Evolutionary conservation across 2,113 vertebrate species (phyloP), one percentile per base, ranked within the genome.

Genomic region (Butorides virescens): DNA sequence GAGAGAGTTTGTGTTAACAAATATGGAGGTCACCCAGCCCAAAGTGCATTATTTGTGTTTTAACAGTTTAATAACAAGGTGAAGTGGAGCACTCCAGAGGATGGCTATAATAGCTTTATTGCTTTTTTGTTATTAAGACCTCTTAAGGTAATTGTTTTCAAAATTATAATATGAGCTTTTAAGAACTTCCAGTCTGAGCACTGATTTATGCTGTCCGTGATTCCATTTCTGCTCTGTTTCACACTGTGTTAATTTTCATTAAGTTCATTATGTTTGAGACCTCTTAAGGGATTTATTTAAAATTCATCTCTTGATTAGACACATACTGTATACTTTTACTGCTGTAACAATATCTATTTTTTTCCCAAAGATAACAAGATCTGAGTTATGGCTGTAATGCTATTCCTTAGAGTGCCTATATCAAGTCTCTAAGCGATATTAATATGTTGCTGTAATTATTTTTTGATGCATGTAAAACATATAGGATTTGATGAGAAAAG

Each of bases 221-320:
- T 95, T 98, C 83, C 63, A 88, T 97, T 97, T 98, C 87, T 95
- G 88, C 94, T 97, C 72, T 74, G 72, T 95, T 98, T 98, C 92
- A 94, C 96, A 97, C 94, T 94, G 80, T 96, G 97, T 97, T 98
- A 95, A 98, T 98, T 98, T 99, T 98, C 97, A 98, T 98, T 98
- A 98, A 98, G 83, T 98, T 98, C 93, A 98, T 98, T 97, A 97
- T 97, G 96, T 96, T 96, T 97, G 95, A 98, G 97, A 98, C 88
- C 89, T 98, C 98, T 98, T 98, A 95, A 97, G 98, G 98, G 96
- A 98, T 98, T 98, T 98, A 97, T 98, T 95, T 98, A 98, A 98
- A 98, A 94, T 97, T 95, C 94, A 97, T 96, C 96, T 96, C 83
- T 96, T 98, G 97, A 98, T 97, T 98, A 97, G 95, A 98, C 94